These are phyloP conservation scores for Saxidomus purpurata DNA, from an alignment of 1,140 invertebrate genomes.

Conservation along the genomic window DNA sequence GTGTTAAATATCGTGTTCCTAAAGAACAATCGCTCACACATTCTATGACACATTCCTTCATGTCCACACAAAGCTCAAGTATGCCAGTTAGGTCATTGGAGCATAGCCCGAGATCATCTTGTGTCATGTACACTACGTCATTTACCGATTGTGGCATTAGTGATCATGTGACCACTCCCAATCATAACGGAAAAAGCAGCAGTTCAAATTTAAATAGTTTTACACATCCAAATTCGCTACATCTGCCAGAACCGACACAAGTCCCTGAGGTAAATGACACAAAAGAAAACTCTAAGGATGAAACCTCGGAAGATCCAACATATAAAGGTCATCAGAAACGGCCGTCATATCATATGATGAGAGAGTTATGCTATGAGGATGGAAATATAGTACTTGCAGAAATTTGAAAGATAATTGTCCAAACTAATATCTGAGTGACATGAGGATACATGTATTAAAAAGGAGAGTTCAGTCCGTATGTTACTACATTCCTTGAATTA, in stretches of 20 bases:
- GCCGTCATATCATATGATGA: conserved; percentile 68
- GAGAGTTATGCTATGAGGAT: conserved; percentile 63
- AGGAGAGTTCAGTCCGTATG: too few species aligned
- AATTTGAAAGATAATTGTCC: background rate
- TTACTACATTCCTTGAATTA: too few species aligned
- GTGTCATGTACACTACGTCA: conserved; percentile 64
- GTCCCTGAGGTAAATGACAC: background rate
- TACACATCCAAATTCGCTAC: conserved; percentile 50
- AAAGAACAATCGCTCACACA: conserved; percentile 55
- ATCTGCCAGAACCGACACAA: background rate
- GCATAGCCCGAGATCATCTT: conserved; percentile 62
- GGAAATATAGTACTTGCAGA: conserved; percentile 56
- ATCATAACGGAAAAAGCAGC: conserved; percentile 16
- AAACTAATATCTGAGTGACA: too few species aligned
- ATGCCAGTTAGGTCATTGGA: conserved; percentile 49
- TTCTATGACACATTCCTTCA: conserved; percentile 53
- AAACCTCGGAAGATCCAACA: background rate
- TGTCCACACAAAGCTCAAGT: conserved; percentile 53
- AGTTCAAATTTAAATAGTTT: conserved; percentile 37
- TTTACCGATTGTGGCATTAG: conserved; percentile 51
- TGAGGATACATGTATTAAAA: too few species aligned
- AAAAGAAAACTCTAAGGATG: background rate
- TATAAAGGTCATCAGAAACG: conserved; percentile 63
- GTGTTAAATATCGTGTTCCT: conserved; percentile 50
- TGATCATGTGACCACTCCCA: conserved; percentile 26